Evolutionary conservation across 2,797 vertebrate species (phyloP), one percentile per base, ranked within the genome.

Genomic region (Tragelaphus oryx): DNA sequence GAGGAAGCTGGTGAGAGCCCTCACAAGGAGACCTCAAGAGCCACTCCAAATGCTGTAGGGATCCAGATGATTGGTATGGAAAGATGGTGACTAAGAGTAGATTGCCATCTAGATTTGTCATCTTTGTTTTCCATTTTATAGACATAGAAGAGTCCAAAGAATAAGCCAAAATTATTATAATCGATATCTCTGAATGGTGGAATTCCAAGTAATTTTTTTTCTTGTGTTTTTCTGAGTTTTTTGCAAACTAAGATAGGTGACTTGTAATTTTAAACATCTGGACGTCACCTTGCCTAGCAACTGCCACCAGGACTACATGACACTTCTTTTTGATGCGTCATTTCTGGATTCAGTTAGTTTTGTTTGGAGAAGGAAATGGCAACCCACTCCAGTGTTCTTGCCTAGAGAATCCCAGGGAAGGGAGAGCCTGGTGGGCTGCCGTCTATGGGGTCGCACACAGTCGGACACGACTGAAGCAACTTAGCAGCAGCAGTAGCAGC

Each of bases 291-390:
- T 85, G 62, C 46, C 16, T 85, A 59, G 33, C 9, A 84, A 57
- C 13, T 26, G 74, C 20, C 60, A 85, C 74, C 24, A 46, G 79
- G 46, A 81, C 30, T 44, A 60, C 4, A 18, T 60, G 44, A 57
- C 52, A 92, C 16, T 68, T 14, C 44, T 82, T 87, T 85, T 24
- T 84, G 48, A 33, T 83, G 5, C 78, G 41, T 65, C 24, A 7
- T 44, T 81, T 93, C 87, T 88, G 16, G 37, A 55, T 83, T 93
- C 18, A 22, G 28, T 82, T 89, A 91, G 46, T 95, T 96, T 92
- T 93, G 14, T 57, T 41, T 41, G 41, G 41, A 41, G 41, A 41
- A 41, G 41, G 41, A 41, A 41, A 41, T 41, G 41, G 6, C 41
- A 41, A 41, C 41, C 41, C 41, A 41, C 41, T 41, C 41, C 41